Evolutionary conservation across 2,797 vertebrate species (phyloP).

Genomic region (Sebastes taczanowskii): DNA sequence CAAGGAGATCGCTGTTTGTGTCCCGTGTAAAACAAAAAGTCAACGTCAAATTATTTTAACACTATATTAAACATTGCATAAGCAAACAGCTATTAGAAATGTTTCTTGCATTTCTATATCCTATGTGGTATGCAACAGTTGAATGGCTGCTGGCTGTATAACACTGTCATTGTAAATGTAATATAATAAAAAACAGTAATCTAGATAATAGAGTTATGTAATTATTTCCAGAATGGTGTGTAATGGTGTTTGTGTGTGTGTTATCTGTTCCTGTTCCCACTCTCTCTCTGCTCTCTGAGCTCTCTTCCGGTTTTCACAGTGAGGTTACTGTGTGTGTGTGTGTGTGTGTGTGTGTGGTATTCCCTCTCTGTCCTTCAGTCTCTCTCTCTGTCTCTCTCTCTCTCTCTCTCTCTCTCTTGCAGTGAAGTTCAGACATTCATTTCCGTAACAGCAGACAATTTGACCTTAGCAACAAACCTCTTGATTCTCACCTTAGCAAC

Average conservation of each 20-base stretch:
- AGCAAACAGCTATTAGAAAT: not conserved
- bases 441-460: constrained; percentile 60
- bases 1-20: too few relatives aligned
- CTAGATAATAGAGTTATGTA: not conserved
- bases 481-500: constrained; percentile 61
- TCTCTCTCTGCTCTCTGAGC: not conserved
- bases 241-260: not conserved
- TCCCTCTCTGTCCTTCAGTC: not conserved
- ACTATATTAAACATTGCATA: not conserved
- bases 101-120: not conserved
- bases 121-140: not conserved
- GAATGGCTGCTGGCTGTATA: not conserved
- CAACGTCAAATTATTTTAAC: not conserved
- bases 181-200: not conserved
- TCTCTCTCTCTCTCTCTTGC: constrained; percentile 8
- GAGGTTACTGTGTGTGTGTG: constrained; percentile 11
- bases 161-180: not conserved
- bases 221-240: not conserved
- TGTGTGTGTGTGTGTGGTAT: not conserved
- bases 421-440: constrained; percentile 42
- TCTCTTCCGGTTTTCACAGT: constrained; percentile 9
- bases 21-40: not conserved
- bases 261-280: constrained; percentile 13
- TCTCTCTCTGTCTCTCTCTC: not conserved
- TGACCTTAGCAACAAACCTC: constrained; percentile 66